phyloP scores from a whole-genome alignment of 2,113 vertebrate species.

The Etheostoma spectabile region DNA sequence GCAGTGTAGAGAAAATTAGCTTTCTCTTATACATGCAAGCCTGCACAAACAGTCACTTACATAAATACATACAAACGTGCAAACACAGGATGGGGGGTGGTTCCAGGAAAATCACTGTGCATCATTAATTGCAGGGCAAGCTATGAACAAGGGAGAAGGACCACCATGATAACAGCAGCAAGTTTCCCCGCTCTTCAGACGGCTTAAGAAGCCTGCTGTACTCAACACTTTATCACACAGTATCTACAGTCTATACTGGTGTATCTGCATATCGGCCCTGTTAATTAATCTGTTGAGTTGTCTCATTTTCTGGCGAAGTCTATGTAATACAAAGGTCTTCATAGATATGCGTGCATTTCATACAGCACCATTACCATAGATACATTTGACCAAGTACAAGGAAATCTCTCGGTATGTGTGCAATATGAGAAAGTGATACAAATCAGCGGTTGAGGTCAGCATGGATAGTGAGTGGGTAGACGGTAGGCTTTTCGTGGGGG shows the following conservation, averaged over 20 bases:
- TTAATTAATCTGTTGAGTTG: constrained; percentile 56
- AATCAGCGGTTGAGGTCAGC: constrained; percentile 47
- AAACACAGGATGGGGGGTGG: constrained; percentile 17
- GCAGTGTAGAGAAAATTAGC: constrained; percentile 37
- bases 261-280: constrained; percentile 38
- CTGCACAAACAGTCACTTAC: constrained; percentile 25
- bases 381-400: constrained; percentile 12
- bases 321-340: constrained; percentile 13
- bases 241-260: constrained; percentile 45
- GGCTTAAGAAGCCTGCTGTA: constrained; percentile 28
- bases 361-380: constrained; percentile 16
- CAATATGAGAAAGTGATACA: constrained; percentile 42
- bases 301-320: constrained; percentile 27
- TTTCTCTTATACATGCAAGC: constrained; percentile 24
- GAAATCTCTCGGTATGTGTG: constrained; percentile 16
- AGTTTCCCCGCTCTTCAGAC: constrained; percentile 29
- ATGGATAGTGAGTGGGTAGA: constrained; percentile 32
- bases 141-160: constrained; percentile 34
- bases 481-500: neutral
- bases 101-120: constrained; percentile 49
- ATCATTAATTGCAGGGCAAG: constrained; percentile 64
- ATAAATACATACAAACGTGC: constrained; percentile 28
- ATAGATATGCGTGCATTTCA: constrained; percentile 30
- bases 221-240: constrained; percentile 46
- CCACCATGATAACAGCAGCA: constrained; percentile 45